Evolutionary conservation across 2,888 invertebrate genomes (phyloP), one percentile per base, ranked within the genome.

Genomic region (Troides helena): DNA sequence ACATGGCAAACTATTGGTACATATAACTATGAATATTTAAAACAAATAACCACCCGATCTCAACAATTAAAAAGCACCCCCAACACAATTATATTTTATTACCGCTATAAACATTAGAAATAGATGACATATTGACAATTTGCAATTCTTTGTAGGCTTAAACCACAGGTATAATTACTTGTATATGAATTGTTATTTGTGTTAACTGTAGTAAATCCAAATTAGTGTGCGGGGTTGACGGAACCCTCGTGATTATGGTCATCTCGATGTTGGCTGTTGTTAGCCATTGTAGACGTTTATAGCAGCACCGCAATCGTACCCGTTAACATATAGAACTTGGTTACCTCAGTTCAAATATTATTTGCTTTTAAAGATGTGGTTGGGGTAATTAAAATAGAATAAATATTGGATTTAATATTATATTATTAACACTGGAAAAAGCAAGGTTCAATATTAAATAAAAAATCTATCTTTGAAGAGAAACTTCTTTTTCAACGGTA

Each of bases 281-380:
- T 46, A 59, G 63, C 61, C 25, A 65, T 69, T 69, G 61, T 65
- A 56, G 61, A 30, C 64, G 50, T 60, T 64, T 65, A 62, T 65
- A 18, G 61, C 39, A 25, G 56, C 25, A 58, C 61, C 61, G 46
- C 69, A 65, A 69, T 65, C 23, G 65, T 57, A n/a, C 43, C 56
- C 18, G 57, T 23, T 60, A 61, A 50, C 43, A 39, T 39, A 39
- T 60, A 56, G 18, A 46, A 53, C 53, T 58, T 36, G 43, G 25
- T 50, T 53, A 53, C 17, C n/a, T 50, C 43, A 53, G n/a, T 53
- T 6, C 23, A 1, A 6, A 58, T 58, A 25, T 58, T 4, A 12
- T 14, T 14, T 6, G 18, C n/a, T 56, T 58, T 58, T 14, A 4
- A 39, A 46, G 14, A 14, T 46, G 14, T 0, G 46, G 14, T 58